Evolutionary conservation across 2,113 vertebrate genomes (phyloP).

Genomic region (Prunella himalayana): DNA sequence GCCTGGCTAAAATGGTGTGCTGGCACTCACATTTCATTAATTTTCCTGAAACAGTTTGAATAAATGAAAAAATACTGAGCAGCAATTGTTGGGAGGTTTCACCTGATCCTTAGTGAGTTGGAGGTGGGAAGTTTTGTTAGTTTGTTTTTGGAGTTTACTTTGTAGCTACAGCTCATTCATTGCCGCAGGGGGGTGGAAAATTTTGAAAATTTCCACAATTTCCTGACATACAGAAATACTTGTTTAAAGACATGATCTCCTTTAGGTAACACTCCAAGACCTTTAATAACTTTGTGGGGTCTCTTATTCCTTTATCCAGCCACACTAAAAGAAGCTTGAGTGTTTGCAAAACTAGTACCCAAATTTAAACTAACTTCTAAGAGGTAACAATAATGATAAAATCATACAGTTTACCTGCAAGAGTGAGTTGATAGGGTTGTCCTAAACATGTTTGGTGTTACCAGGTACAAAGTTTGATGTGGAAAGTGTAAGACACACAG

Average conservation of each 20-base stretch:
- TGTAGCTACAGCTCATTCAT: neutral
- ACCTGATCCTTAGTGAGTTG: neutral
- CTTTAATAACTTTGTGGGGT: neutral
- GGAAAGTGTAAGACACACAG: neutral
- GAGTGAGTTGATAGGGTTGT: neutral
- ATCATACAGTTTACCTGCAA: neutral
- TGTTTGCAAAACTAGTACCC: neutral
- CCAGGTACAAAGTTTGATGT: neutral
- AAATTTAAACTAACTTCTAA: neutral
- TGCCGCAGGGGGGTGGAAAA: neutral
- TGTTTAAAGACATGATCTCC: neutral
- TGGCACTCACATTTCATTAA: neutral
- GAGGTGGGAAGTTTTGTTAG: neutral
- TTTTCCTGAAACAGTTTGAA: neutral
- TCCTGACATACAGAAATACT: neutral
- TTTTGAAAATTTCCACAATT: accelerated
- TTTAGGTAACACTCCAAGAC: neutral
- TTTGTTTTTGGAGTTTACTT: neutral
- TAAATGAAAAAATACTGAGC: neutral
- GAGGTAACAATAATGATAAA: neutral
- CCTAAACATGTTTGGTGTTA: neutral
- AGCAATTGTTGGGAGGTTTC: neutral
- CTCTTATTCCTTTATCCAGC: neutral
- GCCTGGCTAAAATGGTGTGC: neutral
- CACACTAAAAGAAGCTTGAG: neutral